Percentiles rank a stretch among this genome's conserved stretches.
Evolutionary conservation across 2,113 vertebrate genomes (phyloP).

Genomic region (Rhipidura dahli): DNA sequence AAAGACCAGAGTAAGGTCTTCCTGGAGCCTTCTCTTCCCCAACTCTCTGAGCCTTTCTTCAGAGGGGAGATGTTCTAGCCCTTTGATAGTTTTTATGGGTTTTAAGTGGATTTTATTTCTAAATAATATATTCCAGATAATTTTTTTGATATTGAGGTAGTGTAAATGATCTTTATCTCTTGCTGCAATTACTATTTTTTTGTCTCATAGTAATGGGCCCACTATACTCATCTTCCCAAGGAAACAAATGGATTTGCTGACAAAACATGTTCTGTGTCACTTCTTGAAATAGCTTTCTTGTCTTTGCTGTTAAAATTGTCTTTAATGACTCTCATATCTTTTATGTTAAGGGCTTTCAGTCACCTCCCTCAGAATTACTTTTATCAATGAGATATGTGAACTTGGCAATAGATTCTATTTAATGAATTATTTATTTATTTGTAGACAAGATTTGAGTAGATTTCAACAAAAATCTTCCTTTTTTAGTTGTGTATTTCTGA

Average conservation of each 20-base stretch:
- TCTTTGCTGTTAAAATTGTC: not conserved
- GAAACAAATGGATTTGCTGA: not conserved
- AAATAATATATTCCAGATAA: not conserved
- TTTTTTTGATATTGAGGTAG: not conserved
- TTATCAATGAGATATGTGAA: not conserved
- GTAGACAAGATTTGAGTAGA: not conserved
- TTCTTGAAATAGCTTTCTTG: not conserved
- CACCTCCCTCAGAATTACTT: not conserved
- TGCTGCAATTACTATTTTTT: not conserved
- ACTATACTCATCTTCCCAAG: not conserved
- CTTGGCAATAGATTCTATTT: not conserved
- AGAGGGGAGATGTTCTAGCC: not conserved
- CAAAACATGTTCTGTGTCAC: not conserved
- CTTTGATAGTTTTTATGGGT: not conserved
- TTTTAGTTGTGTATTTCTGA: accelerated
- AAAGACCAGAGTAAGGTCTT: not conserved
- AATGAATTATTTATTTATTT: not conserved
- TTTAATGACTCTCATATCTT: not conserved
- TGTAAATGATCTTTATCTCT: not conserved
- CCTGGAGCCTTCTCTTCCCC: not conserved
- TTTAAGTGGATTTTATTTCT: not conserved
- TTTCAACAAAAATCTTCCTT: not conserved
- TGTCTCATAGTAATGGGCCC: not conserved
- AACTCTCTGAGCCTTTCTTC: not conserved
- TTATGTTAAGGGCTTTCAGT: not conserved